Evolutionary conservation across 2,888 invertebrate genomes (phyloP).

Genomic region (Agapostemon virescens): DNA sequence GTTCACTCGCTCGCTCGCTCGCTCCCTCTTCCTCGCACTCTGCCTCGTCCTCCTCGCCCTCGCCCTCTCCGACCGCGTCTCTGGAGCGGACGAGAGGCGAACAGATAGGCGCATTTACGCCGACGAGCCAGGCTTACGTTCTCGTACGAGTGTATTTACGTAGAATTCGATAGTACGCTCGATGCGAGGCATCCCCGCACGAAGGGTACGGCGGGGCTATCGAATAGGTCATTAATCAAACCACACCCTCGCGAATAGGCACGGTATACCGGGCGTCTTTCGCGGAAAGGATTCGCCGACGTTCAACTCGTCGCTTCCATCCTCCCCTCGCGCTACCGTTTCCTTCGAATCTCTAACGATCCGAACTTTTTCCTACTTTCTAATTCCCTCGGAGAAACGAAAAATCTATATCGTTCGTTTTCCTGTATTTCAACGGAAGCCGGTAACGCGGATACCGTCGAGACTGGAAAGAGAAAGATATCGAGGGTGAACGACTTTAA

Average conservation of each 20-base stretch:
- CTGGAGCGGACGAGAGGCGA: slow-evolving; percentile 38
- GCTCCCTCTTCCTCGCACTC: slow-evolving; percentile 20
- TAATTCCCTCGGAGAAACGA: background rate
- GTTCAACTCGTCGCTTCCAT: no score
- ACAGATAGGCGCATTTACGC: slow-evolving; percentile 56
- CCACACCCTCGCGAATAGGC: slow-evolving; percentile 79
- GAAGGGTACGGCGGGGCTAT: slow-evolving; percentile 68
- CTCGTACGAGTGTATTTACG: slow-evolving; percentile 74
- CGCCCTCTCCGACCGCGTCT: slow-evolving; percentile 29
- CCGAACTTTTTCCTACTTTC: background rate
- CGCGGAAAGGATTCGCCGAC: slow-evolving; percentile 46
- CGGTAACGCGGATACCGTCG: background rate
- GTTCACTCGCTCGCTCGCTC: background rate
- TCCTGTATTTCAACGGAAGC: background rate
- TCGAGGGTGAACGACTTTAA: no score
- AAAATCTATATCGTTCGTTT: no score
- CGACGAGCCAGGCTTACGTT: slow-evolving; percentile 63
- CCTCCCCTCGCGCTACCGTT: background rate
- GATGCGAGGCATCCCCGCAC: slow-evolving; percentile 73
- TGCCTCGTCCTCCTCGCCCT: slow-evolving; percentile 29
- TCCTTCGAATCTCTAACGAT: background rate
- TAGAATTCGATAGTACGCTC: slow-evolving; percentile 77
- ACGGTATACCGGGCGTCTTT: slow-evolving; percentile 73
- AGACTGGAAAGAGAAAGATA: background rate
- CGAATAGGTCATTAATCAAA: slow-evolving; percentile 80